Base-by-base conservation (phyloP, 2,888 invertebrate species). In the Clepsis dumicolana region DNA sequence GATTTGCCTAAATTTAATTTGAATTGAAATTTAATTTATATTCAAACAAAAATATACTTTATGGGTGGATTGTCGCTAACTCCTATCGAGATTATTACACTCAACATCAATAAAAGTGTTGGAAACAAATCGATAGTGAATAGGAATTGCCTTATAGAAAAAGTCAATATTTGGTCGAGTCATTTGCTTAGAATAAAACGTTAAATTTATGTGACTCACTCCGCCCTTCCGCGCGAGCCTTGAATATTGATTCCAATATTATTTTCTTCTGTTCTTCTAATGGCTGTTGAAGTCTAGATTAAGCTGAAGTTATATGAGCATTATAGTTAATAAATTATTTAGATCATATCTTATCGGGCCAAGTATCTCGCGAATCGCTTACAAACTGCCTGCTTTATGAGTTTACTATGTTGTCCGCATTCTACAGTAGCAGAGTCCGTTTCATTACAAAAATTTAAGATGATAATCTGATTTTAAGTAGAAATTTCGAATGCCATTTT, bases 121-220 rank as follows among this genome's bases (percentile, higher is more conserved):
- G 77, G 70, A 76, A 74, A 82, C 83, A 85, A 86, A 88, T 86
- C 82, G 87, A 80, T 85, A 75, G 72, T 83, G 89, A 89, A 89
- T 90, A 87, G 83, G 73, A 89, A 90, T 89, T 74, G 83, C 83
- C 75, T 78, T 77, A 64, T 71, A 82, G 82, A 78, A 78, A 77
- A 77, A 72, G 78, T 79, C 80, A 81, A 81, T 83, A 83, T 84
- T 85, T 78, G 76, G 80, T 81, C 76, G 77, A 79, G 84, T 81
- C 82, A 80, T 81, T 79, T 81, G 79, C 73, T 77, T 75, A 76
- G 77, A 78, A 83, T 84, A 84, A 83, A 84, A 77, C 81, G 71
- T 73, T 65, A 68, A 80, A 79, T 86, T 87, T 87, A 87, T 87
- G 72, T 76, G 75, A 77, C 74, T 80, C 82, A 77, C 75, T 79